A percentile compares a stretch with the other conserved stretches of the same genome.
phyloP scores from a whole-genome alignment of 64 coral and sea anemone species.

The Astreopora myriophthalma region DNA sequence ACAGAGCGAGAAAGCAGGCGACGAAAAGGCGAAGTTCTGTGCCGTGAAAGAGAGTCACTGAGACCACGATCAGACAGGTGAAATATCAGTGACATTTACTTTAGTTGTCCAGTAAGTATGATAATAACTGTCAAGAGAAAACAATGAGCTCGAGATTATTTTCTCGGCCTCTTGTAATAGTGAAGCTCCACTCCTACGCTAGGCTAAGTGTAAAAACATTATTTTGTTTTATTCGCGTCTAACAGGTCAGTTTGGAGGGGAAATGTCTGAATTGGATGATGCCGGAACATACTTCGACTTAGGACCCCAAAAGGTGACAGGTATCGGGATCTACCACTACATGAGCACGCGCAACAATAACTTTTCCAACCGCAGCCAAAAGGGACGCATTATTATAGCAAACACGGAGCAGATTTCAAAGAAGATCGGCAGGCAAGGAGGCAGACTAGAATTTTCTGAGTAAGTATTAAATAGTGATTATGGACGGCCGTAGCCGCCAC shows the following conservation, averaged over 20 bases:
- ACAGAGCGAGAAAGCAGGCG: no score
- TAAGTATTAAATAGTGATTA: conserved; percentile 67
- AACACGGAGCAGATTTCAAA: conserved; percentile 34
- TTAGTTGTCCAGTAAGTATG: no score
- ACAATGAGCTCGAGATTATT: no score
- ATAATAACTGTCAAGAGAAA: no score
- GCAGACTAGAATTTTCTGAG: conserved; percentile 74
- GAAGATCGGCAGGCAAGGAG: conserved; percentile 80
- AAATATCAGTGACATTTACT: no score
- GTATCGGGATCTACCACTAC: conserved; percentile 87
- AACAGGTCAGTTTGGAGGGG: conserved; percentile 91
- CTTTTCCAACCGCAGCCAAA: conserved; percentile 98
- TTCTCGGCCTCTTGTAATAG: no score
- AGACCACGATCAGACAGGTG: no score
- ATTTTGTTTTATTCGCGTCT: not conserved
- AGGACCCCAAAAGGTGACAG: conserved; percentile 80
- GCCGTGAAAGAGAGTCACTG: no score
- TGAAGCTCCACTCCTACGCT: no score
- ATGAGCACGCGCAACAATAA: conserved; percentile 98
- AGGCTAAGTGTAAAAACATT: no score
- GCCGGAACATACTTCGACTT: conserved; percentile 97
- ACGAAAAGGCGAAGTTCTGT: no score
- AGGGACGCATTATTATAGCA: conserved; percentile 80
- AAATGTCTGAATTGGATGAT: conserved; percentile 98
- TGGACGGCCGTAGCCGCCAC: no score